Percentiles rank a stretch among this genome's conserved stretches.
Evolutionary conservation across 2,797 vertebrate species (phyloP).

Genomic region (Garrulus glandarius): DNA sequence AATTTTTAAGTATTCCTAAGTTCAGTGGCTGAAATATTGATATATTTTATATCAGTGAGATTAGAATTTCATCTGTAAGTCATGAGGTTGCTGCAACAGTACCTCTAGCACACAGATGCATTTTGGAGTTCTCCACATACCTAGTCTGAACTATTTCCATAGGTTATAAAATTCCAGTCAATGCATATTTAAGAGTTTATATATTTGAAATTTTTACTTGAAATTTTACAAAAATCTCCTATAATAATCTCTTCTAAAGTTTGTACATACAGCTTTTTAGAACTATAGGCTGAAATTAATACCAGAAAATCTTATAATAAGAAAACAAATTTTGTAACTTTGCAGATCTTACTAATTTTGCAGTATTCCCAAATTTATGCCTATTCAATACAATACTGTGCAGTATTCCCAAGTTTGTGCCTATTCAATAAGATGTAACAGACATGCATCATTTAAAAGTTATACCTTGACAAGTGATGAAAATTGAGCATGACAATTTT

Average conservation of each 20-base stretch:
- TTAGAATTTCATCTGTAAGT: neutral
- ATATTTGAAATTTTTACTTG: neutral
- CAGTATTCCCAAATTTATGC: neutral
- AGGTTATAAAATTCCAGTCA: neutral
- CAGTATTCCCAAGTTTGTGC: neutral
- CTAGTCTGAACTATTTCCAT: neutral
- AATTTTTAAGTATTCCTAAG: neutral
- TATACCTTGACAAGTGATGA: slow-evolving; percentile 3
- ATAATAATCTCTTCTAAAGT: neutral
- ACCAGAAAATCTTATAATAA: neutral
- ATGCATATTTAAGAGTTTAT: neutral
- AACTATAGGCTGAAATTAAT: neutral
- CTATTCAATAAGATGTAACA: neutral
- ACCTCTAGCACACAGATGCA: neutral
- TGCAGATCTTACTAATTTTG: neutral
- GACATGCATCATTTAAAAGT: slow-evolving; percentile 26
- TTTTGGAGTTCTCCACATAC: neutral
- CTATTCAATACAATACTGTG: too few species aligned
- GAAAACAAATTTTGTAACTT: neutral
- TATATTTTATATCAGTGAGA: neutral
- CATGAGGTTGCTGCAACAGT: neutral
- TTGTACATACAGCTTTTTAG: neutral
- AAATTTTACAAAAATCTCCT: neutral
- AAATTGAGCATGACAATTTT: slow-evolving; percentile 18
- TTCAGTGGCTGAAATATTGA: neutral